Conservation (phyloP, 2,888 invertebrate species). For the Caenorhabditis drosophilae region DNA sequence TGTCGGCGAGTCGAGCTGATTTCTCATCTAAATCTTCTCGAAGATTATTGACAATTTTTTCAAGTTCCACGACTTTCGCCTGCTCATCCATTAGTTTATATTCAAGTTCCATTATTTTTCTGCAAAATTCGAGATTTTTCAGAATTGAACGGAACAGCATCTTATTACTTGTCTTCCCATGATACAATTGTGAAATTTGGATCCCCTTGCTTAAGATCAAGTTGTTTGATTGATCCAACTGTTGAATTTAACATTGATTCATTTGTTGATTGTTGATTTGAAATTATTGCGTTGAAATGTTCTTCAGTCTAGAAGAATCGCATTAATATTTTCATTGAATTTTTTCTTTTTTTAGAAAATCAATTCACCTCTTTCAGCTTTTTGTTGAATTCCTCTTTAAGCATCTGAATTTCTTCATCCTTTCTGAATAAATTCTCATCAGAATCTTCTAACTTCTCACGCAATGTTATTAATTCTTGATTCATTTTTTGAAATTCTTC, state of each 20-base stretch:
- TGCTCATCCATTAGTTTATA: constrained; percentile 1
- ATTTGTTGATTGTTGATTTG: too few relatives aligned
- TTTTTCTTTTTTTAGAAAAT: too few relatives aligned
- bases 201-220: constrained; percentile 24
- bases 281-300: too few relatives aligned
- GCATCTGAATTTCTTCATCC: constrained; percentile 2
- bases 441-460: constrained; percentile 4
- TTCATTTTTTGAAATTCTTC: neutral
- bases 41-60: constrained; percentile 6
- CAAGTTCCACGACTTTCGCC: constrained; percentile 8
- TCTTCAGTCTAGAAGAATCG: too few relatives aligned
- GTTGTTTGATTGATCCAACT: constrained; percentile 4
- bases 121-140: neutral
- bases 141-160: neutral
- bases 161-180: constrained; percentile 8
- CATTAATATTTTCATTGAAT: too few relatives aligned
- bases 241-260: constrained; percentile 12
- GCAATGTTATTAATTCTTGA: constrained; percentile 2
- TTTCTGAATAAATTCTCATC: constrained; percentile 2
- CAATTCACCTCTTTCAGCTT: neutral
- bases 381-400: constrained; percentile 6
- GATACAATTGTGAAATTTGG: constrained; percentile 28
- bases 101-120: constrained; percentile 20
- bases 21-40: constrained; percentile 14
- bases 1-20: constrained; percentile 17